Conservation (phyloP, 2,113 vertebrate genomes). For the Micronycteris hirsuta region DNA sequence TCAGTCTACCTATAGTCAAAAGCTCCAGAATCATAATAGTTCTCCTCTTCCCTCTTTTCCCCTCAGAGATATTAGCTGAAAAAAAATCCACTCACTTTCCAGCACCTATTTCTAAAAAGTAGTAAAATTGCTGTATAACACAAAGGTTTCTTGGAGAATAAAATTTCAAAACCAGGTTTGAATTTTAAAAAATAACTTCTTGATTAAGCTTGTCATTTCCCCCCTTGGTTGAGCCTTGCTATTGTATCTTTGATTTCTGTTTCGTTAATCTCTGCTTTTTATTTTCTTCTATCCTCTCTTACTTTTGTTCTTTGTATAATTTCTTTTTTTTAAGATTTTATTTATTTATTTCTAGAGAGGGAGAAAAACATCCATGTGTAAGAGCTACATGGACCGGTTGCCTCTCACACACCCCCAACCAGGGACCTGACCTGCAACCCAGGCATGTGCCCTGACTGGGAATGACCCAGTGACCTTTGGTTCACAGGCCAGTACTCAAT, state of each 20-base stretch:
- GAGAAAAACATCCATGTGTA: too few relatives aligned
- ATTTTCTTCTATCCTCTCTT: neutral
- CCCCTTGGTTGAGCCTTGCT: neutral
- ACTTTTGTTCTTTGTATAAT: neutral
- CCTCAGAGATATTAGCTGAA: neutral
- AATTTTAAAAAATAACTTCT: slow-evolving; percentile 1
- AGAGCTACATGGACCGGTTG: too few relatives aligned
- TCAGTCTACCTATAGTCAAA: neutral
- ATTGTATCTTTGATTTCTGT: neutral
- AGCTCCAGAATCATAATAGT: neutral
- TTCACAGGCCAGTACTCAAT: too few relatives aligned
- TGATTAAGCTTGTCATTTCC: neutral
- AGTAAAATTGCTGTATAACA: neutral
- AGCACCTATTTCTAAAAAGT: neutral
- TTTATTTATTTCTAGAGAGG: too few relatives aligned
- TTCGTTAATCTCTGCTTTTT: slow-evolving; percentile 14
- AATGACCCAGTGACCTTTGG: too few relatives aligned
- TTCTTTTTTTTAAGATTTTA: neutral
- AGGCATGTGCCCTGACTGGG: too few relatives aligned
- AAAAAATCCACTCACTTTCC: neutral
- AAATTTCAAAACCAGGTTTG: slow-evolving; percentile 30
- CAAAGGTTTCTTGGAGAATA: neutral
- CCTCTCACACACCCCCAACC: too few relatives aligned
- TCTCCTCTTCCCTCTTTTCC: neutral
- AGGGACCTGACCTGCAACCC: too few relatives aligned